Conservation (phyloP, 1,140 invertebrate species). For the Nephotettix cincticeps region DNA sequence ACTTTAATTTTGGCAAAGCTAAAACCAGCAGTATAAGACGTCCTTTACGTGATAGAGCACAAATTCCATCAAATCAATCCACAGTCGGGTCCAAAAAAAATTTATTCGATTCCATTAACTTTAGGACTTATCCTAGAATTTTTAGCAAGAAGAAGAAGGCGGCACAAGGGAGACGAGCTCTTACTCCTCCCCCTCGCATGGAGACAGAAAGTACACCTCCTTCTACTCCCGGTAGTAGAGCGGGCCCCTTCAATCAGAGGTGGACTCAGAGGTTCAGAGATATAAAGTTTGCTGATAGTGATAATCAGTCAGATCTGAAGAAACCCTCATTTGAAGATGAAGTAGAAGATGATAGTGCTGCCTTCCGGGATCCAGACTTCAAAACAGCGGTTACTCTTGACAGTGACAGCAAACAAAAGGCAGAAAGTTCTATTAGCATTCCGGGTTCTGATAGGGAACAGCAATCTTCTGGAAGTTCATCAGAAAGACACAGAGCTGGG, state of each 20-base stretch:
- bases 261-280: conserved; percentile 34
- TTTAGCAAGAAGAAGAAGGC: conserved; percentile 60
- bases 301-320: conserved; percentile 31
- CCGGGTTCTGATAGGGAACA: conserved; percentile 47
- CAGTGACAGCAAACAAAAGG: conserved; percentile 29
- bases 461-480: conserved; percentile 53
- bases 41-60: conserved; percentile 34
- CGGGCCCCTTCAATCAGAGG: conserved; percentile 26
- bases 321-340: conserved; percentile 35
- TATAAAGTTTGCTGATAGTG: conserved; percentile 38
- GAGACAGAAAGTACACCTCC: conserved; percentile 32
- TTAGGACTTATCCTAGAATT: conserved; percentile 71
- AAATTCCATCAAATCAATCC: conserved; percentile 18
- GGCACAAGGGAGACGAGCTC: conserved; percentile 16
- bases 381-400: conserved; percentile 31
- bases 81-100: conserved; percentile 45
- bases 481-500: conserved; percentile 53
- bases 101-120: conserved; percentile 63
- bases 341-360: conserved; percentile 27
- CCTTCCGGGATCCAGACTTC: conserved; percentile 39
- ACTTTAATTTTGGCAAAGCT: conserved; percentile 28
- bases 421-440: conserved; percentile 38
- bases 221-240: conserved; percentile 28
- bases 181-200: conserved; percentile 33
- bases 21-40: conserved; percentile 34